Evolutionary conservation across 1,140 invertebrate species (phyloP).

Genomic region (Pygmarrhopalites habei): DNA sequence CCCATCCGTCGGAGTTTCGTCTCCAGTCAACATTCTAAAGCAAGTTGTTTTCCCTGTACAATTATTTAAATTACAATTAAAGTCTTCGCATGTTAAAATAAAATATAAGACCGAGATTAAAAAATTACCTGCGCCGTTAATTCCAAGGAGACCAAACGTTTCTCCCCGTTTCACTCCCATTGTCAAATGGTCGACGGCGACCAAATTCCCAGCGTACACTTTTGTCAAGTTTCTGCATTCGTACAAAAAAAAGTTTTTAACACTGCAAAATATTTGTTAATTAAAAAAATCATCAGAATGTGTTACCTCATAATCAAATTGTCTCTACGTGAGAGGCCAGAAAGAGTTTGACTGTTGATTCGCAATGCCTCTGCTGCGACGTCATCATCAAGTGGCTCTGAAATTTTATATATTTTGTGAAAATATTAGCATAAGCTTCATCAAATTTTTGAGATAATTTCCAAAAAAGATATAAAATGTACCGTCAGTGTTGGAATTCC

Average conservation of each 20-base stretch:
- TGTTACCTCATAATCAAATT: conserved; percentile 16
- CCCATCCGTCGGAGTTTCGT: conserved; percentile 55
- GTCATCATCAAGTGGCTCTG: conserved; percentile 9
- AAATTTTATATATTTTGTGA: background rate
- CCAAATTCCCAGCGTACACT: conserved; percentile 39
- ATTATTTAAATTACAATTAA: too few relatives aligned
- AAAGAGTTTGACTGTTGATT: background rate
- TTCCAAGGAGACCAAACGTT: conserved; percentile 19
- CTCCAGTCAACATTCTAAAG: conserved; percentile 83
- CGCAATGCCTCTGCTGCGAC: background rate
- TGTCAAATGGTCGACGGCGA: conserved; percentile 39
- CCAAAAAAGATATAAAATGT: too few relatives aligned
- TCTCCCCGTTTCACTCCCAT: conserved; percentile 13
- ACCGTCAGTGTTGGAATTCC: background rate
- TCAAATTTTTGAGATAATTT: background rate
- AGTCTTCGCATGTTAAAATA: too few relatives aligned
- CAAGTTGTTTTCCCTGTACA: conserved; percentile 69
- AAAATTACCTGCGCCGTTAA: conserved; percentile 51
- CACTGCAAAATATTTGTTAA: background rate
- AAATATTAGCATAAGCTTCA: background rate
- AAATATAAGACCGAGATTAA: too few relatives aligned
- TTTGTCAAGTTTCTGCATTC: conserved; percentile 27
- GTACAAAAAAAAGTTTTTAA: background rate
- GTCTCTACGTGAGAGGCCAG: conserved; percentile 4
- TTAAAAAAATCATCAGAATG: background rate